A percentile compares a stretch with the other conserved stretches of the same genome.
phyloP scores from a whole-genome alignment of 2,797 vertebrate species.

The Xenopus petersii region DNA sequence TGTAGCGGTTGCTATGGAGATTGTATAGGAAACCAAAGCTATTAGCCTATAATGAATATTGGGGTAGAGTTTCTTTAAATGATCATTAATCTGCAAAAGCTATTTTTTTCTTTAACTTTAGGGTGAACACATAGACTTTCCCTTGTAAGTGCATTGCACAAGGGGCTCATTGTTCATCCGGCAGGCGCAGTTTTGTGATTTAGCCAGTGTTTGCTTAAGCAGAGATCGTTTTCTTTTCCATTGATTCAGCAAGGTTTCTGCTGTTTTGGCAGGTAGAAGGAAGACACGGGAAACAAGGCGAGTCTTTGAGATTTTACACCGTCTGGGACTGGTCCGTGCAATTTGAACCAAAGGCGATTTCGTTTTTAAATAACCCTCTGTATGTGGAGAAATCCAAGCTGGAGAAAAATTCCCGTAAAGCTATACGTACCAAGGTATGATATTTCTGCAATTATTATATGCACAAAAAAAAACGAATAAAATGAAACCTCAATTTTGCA shows the following conservation, averaged over 20 bases:
- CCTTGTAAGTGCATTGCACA: neutral
- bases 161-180: conserved; percentile 6
- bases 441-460: too few relatives aligned
- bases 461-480: too few relatives aligned
- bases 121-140: too few relatives aligned
- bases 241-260: conserved; percentile 39
- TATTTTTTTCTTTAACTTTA: too few relatives aligned
- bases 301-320: conserved; percentile 71
- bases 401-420: conserved; percentile 68
- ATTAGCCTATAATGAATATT: too few relatives aligned
- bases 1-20: too few relatives aligned
- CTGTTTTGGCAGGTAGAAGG: conserved; percentile 74
- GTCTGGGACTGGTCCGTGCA: conserved; percentile 88
- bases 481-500: too few relatives aligned
- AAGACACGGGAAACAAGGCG: conserved; percentile 64
- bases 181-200: conserved; percentile 10
- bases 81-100: too few relatives aligned
- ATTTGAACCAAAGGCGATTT: conserved; percentile 78
- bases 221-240: conserved; percentile 17
- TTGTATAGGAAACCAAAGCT: too few relatives aligned
- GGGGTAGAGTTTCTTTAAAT: too few relatives aligned
- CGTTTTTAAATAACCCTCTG: conserved; percentile 79
- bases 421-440: conserved; percentile 70
- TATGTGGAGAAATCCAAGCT: conserved; percentile 75
- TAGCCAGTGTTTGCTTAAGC: conserved; percentile 20